Evolutionary conservation across 2,888 invertebrate genomes (phyloP).

Genomic region (Hypomecis punctinalis): DNA sequence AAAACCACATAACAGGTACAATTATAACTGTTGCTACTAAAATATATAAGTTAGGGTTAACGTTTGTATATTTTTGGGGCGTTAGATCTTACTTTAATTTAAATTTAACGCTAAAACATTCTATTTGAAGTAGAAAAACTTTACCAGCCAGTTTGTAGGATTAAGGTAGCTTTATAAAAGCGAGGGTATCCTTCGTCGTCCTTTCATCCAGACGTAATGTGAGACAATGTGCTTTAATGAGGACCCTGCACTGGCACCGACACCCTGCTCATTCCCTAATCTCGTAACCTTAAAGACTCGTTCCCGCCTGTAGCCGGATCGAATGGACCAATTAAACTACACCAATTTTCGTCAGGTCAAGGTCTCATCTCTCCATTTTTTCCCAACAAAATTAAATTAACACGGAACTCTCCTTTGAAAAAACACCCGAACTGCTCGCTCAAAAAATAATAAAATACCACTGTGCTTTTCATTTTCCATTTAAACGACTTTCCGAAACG

Average conservation of each 20-base stretch:
- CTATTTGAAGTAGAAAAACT: slow-evolving; percentile 14
- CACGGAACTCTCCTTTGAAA: slow-evolving; percentile 14
- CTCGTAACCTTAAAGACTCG: slow-evolving; percentile 53
- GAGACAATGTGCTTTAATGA: slow-evolving; percentile 54
- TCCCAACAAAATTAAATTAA: slow-evolving; percentile 23
- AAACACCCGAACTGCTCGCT: slow-evolving; percentile 11
- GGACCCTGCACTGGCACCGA: slow-evolving; percentile 44
- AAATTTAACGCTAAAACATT: not conserved
- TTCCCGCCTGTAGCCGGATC: slow-evolving; percentile 48
- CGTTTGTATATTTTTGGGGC: not conserved
- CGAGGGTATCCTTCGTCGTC: slow-evolving; percentile 33
- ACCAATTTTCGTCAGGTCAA: slow-evolving; percentile 33
- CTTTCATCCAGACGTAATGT: slow-evolving; percentile 52
- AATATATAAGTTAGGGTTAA: not conserved
- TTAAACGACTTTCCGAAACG: slow-evolving; percentile 26
- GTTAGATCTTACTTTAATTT: not conserved
- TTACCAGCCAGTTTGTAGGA: slow-evolving; percentile 14
- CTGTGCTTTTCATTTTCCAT: slow-evolving; percentile 23
- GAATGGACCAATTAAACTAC: slow-evolving; percentile 34
- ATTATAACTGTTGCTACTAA: not conserved
- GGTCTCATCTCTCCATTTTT: slow-evolving; percentile 18
- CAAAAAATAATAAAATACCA: slow-evolving; percentile 20
- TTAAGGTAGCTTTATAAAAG: slow-evolving; percentile 23
- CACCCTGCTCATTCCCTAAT: slow-evolving; percentile 46
- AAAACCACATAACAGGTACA: not conserved